phyloP scores from a whole-genome alignment of 2,888 invertebrate genomes.

The Hartigia nigra region DNA sequence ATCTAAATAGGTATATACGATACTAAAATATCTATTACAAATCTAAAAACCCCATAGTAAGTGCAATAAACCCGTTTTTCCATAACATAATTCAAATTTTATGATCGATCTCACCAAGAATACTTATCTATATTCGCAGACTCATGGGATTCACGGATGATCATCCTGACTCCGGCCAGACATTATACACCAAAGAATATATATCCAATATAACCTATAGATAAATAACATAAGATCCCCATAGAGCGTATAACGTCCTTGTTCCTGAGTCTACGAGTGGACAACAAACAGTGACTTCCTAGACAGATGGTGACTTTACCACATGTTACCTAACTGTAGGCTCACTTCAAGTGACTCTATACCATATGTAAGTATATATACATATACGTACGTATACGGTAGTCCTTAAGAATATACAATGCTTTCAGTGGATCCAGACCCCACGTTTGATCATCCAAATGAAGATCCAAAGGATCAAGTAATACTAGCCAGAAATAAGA shows the following conservation, averaged over 20 bases:
- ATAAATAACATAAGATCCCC: not conserved
- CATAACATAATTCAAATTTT: not conserved
- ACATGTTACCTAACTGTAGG: slow-evolving; percentile 52
- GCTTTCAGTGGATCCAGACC: not conserved
- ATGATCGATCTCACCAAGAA: not conserved
- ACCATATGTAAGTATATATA: not conserved
- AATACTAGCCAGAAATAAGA: not conserved
- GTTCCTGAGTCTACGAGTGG: not conserved
- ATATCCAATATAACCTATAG: not conserved
- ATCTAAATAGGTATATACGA: not conserved
- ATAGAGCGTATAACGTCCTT: not conserved
- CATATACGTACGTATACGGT: too few relatives aligned
- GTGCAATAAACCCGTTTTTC: not conserved
- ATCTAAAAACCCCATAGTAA: not conserved
- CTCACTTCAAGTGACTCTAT: slow-evolving; percentile 35
- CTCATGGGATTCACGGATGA: not conserved
- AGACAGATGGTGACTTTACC: slow-evolving; percentile 52
- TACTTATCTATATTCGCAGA: not conserved
- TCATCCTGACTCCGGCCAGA: not conserved
- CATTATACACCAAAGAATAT: not conserved
- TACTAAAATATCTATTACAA: not conserved
- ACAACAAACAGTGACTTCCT: slow-evolving; percentile 35
- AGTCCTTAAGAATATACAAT: too few relatives aligned
- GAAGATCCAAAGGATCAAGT: not conserved
- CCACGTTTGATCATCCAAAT: not conserved